A percentile compares a stretch with the other conserved stretches of the same genome.
Evolutionary conservation across 2,888 invertebrate genomes (phyloP).

Genomic region (Aleiodes leptofemur): DNA sequence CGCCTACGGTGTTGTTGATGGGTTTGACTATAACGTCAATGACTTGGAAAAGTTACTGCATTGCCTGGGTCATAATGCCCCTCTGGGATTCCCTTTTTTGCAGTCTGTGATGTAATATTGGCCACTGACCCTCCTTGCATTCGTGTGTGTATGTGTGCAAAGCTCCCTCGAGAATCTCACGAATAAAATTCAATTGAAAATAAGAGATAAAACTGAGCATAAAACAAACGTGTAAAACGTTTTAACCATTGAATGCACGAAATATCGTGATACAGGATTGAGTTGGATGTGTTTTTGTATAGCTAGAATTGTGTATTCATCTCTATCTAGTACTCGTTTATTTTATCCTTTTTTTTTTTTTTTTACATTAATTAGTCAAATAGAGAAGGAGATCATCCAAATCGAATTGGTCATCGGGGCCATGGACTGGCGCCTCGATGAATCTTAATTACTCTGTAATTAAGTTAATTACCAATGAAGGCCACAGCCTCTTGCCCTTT

Average conservation of each 20-base stretch:
- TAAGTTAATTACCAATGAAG: constrained; percentile 49
- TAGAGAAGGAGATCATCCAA: constrained; percentile 14
- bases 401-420: constrained; percentile 24
- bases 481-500: constrained; percentile 38
- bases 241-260: constrained; percentile 2
- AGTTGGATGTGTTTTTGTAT: background rate
- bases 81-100: too few species aligned
- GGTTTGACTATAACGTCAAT: constrained; percentile 18
- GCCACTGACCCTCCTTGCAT: constrained; percentile 2
- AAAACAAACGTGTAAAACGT: too few species aligned
- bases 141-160: background rate
- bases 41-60: background rate
- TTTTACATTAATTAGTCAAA: constrained; percentile 35
- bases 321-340: background rate
- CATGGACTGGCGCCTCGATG: constrained; percentile 56
- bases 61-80: too few species aligned
- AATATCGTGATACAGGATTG: constrained; percentile 27
- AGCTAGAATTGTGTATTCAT: background rate
- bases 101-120: background rate
- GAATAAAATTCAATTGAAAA: constrained; percentile 16
- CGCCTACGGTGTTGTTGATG: constrained; percentile 22
- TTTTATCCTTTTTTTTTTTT: constrained; percentile 9
- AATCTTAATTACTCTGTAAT: constrained; percentile 61
- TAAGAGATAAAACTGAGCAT: background rate
- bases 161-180: background rate